Evolutionary conservation across 2,113 vertebrate genomes (phyloP).

Genomic region (Barbus barbus): DNA sequence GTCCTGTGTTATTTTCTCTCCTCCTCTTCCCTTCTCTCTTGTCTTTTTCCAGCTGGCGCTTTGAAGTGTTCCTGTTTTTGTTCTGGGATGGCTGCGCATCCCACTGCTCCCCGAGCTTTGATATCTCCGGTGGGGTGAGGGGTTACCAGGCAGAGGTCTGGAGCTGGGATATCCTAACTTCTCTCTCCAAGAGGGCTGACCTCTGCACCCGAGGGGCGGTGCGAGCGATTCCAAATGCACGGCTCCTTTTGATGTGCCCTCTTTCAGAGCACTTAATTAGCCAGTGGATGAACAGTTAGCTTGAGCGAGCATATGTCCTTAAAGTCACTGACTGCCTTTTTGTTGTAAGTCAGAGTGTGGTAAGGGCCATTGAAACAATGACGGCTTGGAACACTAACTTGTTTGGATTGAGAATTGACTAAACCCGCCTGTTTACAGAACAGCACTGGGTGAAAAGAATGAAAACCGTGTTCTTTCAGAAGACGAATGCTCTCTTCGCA

Average conservation of each 20-base stretch:
- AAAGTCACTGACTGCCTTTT: conserved; percentile 68
- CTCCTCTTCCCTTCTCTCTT: conserved; percentile 54
- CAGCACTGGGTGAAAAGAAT: conserved; percentile 60
- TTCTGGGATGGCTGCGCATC: conserved; percentile 69
- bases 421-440: conserved; percentile 64
- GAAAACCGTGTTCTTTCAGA: conserved; percentile 58
- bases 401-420: conserved; percentile 67
- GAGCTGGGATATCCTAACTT: conserved; percentile 74
- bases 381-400: conserved; percentile 70
- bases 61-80: conserved; percentile 78
- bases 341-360: conserved; percentile 35
- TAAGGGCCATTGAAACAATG: conserved; percentile 74
- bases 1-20: conserved; percentile 57
- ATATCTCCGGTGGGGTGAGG: conserved; percentile 74
- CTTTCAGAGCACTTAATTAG: conserved; percentile 79
- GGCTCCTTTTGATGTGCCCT: conserved; percentile 74
- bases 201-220: conserved; percentile 73
- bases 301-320: conserved; percentile 70
- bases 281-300: conserved; percentile 78
- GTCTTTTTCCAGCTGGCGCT: conserved; percentile 71
- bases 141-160: conserved; percentile 75
- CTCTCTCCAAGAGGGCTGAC: conserved; percentile 73
- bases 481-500: conserved; percentile 15
- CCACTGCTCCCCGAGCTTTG: conserved; percentile 74
- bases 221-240: conserved; percentile 65